Evolutionary conservation across 1,140 invertebrate species (phyloP).

Genomic region (Myzus persicae): DNA sequence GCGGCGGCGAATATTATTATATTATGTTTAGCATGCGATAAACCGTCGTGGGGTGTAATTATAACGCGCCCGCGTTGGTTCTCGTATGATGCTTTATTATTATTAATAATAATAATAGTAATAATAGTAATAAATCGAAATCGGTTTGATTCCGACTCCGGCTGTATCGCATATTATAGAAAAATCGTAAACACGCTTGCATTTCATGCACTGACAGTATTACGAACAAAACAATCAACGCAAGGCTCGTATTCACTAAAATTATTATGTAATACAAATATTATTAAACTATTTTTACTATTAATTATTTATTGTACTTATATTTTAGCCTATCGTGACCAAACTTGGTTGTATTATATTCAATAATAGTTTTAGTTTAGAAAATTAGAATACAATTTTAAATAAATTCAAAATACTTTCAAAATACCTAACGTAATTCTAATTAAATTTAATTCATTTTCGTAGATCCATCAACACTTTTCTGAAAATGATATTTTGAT

Average conservation of each 20-base stretch:
- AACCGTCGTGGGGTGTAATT: background rate
- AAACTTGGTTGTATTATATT: background rate
- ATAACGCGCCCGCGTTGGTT: background rate
- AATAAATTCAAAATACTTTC: too few species aligned
- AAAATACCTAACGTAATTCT: too few species aligned
- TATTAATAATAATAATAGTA: background rate
- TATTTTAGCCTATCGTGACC: background rate
- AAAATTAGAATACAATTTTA: too few species aligned
- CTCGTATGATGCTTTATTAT: background rate
- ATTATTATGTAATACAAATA: background rate
- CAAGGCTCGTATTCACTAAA: background rate
- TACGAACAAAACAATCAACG: background rate
- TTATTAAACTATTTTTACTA: background rate
- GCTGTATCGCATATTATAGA: background rate
- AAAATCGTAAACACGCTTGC: background rate
- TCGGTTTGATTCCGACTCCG: background rate
- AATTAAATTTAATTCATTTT: too few species aligned
- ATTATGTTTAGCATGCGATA: slow-evolving; percentile 13
- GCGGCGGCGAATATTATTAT: background rate
- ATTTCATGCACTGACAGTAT: background rate
- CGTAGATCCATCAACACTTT: too few species aligned
- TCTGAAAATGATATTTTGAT: too few species aligned
- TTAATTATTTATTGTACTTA: background rate
- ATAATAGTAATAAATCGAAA: background rate
- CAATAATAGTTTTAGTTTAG: background rate